Base-by-base conservation (phyloP, 2,888 invertebrate genomes). In the Rhimphoctona megacephalus region DNA sequence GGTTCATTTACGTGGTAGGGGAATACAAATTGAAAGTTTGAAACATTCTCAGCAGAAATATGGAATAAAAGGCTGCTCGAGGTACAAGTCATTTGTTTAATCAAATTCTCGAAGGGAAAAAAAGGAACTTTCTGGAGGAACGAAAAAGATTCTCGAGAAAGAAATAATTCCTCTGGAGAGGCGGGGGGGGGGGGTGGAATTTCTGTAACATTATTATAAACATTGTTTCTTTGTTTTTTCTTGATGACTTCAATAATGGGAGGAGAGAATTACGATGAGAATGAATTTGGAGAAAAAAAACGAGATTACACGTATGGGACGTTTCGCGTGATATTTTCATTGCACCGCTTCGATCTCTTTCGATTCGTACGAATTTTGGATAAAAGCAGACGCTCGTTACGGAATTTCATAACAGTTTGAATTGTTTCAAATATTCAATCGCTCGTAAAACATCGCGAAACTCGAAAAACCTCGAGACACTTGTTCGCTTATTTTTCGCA, bases 201-300 rank as follows among this genome's bases (percentile, higher is more conserved):
- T 74, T 54, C 82, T 82, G 57, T 67, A 74, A 85, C 46, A 22
- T 49, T 49, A 82, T 83, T 22, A 76, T 85, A 46, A 73, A 80
- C 25, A 69, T 43, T 69, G n/a, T 69, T 43, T 11, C 76, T 85
- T 64, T 76, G 81, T 85, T 85, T 85, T 85, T 85, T 36, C 76
- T 77, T 33, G 52, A 64, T 85, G 81, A 85, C 81, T 46, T 52
- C 67, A 81, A 76, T 69, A 70, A 76, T 64, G 64, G 61, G 46
- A 73, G 64, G 64, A 46, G 61, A 70, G 49, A 72, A 72, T 82
- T 30, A 54, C 30, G 61, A 70, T 83, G 33, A 36, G n/a, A 83
- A 77, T 61, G 69, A 70, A 19, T 22, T 52, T n/a, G 61, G 30
- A 46, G 54, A 82, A 67, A 61, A 54, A 83, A 67, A 64, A 5